A percentile compares a stretch with the other conserved stretches of the same genome.
Conservation (phyloP, 2,113 vertebrate genomes). For the Cranoglanis bouderius region DNA sequence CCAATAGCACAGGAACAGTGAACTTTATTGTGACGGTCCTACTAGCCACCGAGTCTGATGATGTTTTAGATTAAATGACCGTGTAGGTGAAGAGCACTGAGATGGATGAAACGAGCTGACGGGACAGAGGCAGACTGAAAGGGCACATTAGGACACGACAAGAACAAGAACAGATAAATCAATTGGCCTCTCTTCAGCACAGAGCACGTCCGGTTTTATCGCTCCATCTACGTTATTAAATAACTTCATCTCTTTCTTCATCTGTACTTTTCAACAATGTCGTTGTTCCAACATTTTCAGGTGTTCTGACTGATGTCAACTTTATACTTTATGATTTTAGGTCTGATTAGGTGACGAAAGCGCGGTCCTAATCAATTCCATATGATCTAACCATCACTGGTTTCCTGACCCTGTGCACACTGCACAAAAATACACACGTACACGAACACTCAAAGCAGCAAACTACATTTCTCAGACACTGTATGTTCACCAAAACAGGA, state of each 20-base stretch:
- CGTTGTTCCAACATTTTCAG: background rate
- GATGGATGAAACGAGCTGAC: constrained; percentile 22
- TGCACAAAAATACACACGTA: background rate
- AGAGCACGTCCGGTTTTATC: background rate
- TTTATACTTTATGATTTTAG: background rate
- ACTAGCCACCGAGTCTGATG: background rate
- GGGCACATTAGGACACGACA: background rate
- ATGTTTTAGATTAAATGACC: background rate
- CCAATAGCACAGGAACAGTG: background rate
- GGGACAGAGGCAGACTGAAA: constrained; percentile 3
- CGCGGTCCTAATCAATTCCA: background rate
- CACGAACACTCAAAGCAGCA: background rate
- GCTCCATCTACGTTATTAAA: background rate
- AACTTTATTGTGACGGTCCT: background rate
- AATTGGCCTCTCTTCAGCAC: background rate
- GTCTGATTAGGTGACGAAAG: background rate
- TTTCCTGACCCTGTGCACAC: too few relatives aligned
- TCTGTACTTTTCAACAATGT: background rate
- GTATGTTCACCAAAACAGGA: background rate
- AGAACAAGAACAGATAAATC: constrained; percentile 17
- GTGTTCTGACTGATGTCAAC: background rate
- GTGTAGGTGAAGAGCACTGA: background rate
- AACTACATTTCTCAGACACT: background rate
- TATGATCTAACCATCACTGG: background rate
- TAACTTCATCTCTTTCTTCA: background rate